phyloP scores from a whole-genome alignment of 2,113 vertebrate genomes.

The Xyrauchen texanus region DNA sequence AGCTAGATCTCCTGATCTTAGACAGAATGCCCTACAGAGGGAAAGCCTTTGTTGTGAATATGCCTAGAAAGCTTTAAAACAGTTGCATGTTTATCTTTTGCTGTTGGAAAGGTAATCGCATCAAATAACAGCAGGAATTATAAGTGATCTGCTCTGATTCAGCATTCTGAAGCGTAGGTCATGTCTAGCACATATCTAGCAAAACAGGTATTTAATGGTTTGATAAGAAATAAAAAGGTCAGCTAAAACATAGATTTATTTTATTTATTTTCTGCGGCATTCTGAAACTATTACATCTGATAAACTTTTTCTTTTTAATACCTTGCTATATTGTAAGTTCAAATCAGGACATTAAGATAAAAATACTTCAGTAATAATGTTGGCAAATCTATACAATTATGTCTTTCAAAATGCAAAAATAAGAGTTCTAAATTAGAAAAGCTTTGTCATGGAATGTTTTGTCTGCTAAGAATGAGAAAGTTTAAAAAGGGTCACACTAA shows the following conservation, averaged over 20 bases:
- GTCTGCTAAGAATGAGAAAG: constrained; percentile 33
- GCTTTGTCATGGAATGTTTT: constrained; percentile 14
- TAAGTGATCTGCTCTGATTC: too few species aligned
- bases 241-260: too few species aligned
- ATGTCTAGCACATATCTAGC: not conserved
- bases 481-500: constrained; percentile 38
- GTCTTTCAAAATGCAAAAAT: not conserved
- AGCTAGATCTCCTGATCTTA: constrained; percentile 43
- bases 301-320: too few species aligned
- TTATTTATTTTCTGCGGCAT: too few species aligned
- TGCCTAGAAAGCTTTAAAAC: not conserved
- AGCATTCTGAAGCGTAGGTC: not conserved
- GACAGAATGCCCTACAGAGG: not conserved
- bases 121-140: not conserved
- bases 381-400: not conserved
- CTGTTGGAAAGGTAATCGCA: not conserved
- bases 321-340: too few species aligned
- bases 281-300: too few species aligned
- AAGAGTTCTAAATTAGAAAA: not conserved
- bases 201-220: too few species aligned
- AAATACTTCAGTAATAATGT: not conserved
- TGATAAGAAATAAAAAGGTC: too few species aligned
- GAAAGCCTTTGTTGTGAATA: not conserved
- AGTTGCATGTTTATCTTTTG: not conserved
- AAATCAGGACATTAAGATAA: too few species aligned